Percentiles rank a stretch among this genome's conserved stretches.
Conservation (phyloP, 2,113 vertebrate species). For the Podocnemis expansa region DNA sequence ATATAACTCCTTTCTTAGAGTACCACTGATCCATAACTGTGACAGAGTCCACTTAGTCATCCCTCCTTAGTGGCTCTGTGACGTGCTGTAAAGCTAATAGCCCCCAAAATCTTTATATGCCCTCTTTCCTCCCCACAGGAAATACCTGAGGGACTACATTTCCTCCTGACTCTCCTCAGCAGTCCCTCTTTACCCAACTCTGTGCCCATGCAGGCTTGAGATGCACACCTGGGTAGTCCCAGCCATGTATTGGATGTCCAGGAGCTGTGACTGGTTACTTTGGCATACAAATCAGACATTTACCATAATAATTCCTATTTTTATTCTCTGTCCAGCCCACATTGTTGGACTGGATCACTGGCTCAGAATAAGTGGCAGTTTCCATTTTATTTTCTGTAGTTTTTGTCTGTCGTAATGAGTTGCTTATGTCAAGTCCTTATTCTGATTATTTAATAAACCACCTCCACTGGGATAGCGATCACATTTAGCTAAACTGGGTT, state of each 20-base stretch:
- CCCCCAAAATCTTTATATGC: accelerated
- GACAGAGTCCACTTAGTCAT: not conserved
- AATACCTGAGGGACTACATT: not conserved
- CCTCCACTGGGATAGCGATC: not conserved
- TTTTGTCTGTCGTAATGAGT: not conserved
- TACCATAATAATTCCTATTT: not conserved
- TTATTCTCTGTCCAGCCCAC: not conserved
- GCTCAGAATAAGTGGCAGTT: not conserved
- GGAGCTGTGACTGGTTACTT: not conserved
- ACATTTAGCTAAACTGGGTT: not conserved
- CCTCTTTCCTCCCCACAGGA: not conserved
- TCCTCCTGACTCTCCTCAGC: not conserved
- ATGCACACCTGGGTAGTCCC: not conserved
- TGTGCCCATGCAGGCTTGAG: not conserved
- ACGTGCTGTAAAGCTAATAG: not conserved
- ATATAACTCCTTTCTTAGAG: not conserved
- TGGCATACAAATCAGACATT: not conserved
- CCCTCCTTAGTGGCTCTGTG: not conserved
- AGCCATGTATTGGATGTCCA: not conserved
- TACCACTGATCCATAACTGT: not conserved
- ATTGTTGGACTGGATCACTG: not conserved
- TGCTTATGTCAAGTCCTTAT: not conserved
- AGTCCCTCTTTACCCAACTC: not conserved
- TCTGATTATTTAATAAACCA: not conserved
- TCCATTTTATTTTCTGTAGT: not conserved